These are phyloP conservation scores for Enteromius mattozi DNA, from an alignment of 2,797 vertebrate species.

Conservation along the genomic window DNA sequence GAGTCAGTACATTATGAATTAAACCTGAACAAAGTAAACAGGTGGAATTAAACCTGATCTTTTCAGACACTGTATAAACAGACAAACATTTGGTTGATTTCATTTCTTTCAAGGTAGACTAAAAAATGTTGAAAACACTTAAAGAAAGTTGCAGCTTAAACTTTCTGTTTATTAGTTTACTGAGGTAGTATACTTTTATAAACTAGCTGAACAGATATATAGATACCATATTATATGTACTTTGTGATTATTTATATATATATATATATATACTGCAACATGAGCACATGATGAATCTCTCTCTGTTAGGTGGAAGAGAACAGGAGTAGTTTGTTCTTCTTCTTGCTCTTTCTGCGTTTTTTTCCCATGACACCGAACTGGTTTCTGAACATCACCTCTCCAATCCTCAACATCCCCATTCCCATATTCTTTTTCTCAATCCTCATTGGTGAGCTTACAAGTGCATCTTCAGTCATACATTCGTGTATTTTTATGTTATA, in stretches of 20 bases:
- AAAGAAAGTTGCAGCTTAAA: background rate
- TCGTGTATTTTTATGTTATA: background rate
- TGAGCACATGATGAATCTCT: background rate
- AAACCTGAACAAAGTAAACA: too few species aligned
- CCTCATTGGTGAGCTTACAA: slow-evolving; percentile 85
- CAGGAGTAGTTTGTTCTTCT: slow-evolving; percentile 91
- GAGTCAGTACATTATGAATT: background rate
- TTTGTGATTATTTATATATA: too few species aligned
- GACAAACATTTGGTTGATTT: background rate
- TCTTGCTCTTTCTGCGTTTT: slow-evolving; percentile 94
- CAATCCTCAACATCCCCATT: slow-evolving; percentile 94
- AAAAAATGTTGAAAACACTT: background rate
- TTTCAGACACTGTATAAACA: background rate
- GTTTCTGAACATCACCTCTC: slow-evolving; percentile 96
- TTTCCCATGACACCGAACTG: slow-evolving; percentile 99
- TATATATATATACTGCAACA: background rate
- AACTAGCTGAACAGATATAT: background rate
- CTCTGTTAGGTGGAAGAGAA: slow-evolving; percentile 89
- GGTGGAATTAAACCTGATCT: background rate
- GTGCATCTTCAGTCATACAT: background rate
- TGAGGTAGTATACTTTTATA: background rate
- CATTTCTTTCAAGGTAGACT: background rate
- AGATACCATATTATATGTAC: too few species aligned
- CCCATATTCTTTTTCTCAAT: slow-evolving; percentile 93
- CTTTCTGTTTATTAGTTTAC: background rate